Evolutionary conservation across 2,797 vertebrate genomes (phyloP), one percentile per base, ranked within the genome.

Genomic region (Psittacula derbiana): DNA sequence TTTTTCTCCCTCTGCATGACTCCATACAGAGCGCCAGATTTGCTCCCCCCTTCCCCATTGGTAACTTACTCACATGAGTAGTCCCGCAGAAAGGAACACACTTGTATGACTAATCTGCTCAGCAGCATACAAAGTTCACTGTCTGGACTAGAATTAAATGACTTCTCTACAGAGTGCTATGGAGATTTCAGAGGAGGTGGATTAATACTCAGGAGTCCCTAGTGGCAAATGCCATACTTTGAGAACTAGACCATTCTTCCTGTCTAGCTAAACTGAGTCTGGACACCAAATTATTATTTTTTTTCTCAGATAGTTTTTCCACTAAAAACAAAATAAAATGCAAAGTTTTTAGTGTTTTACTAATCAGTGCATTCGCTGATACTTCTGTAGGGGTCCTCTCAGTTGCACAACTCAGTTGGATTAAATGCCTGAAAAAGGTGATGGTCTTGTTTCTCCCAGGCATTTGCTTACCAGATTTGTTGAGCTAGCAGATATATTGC

Each of bases 71-170:
- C 95, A 95, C 90, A 86, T 89, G 90, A 96, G 92, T 94, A 96
- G 81, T 80, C 86, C 65, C 46, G 76, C 71, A 96, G 86, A 96
- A 97, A 95, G 53, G 52, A 94, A 38, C 69, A 80, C 78, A 71
- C 65, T 95, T 65, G 80, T 95, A 88, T 95, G 92, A 92, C 88
- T 96, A 80, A 96, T 95, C 88, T 95, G 86, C 88, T 96, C 83
- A 92, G 74, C 92, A 95, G 86, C 80, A 74, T n/a, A 74, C 58
- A 82, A 64, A 76, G 74, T 62, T 92, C 65, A 79, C 74, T 1
- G 49, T 87, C 90, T 95, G 95, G 94, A 73, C 76, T 73, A 76
- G 74, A 96, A 94, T 78, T 74, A 94, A 93, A 93, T 78, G 14
- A 89, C 78, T 93, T 92, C 84, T 90, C 80, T 71, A 6, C 44